A percentile compares a stretch with the other conserved stretches of the same genome.
phyloP scores from a whole-genome alignment of 2,888 invertebrate species.

The Aleiodes alternator region DNA sequence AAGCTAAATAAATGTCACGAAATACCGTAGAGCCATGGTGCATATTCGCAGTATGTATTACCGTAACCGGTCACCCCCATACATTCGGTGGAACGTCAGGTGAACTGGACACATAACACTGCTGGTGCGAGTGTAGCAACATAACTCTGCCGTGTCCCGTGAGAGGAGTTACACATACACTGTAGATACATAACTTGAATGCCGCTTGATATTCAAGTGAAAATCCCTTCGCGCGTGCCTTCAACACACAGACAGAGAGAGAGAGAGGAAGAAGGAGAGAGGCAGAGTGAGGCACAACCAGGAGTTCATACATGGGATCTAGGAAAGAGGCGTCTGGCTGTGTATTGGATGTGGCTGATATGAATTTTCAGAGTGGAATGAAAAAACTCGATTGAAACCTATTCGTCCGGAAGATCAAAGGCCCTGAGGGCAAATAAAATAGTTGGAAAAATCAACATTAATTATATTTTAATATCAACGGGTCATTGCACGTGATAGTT shows the following conservation, averaged over 20 bases:
- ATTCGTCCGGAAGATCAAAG: slow-evolving; percentile 30
- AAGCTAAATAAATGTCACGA: slow-evolving; percentile 38
- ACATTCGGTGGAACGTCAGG: slow-evolving; percentile 50
- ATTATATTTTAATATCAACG: slow-evolving; percentile 13
- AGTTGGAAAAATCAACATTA: slow-evolving; percentile 4
- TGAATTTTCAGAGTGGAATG: slow-evolving; percentile 9
- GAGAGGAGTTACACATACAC: slow-evolving; percentile 32
- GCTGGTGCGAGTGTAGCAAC: slow-evolving; percentile 47
- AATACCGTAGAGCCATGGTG: slow-evolving; percentile 33
- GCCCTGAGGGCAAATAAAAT: slow-evolving; percentile 2
- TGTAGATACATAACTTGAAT: slow-evolving; percentile 27
- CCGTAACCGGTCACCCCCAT: slow-evolving; percentile 42
- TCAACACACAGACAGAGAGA: neutral
- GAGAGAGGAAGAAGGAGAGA: no score
- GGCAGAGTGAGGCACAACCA: no score
- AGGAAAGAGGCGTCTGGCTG: no score
- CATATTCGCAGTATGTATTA: slow-evolving; percentile 31
- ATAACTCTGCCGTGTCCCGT: slow-evolving; percentile 47
- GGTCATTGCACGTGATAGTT: slow-evolving; percentile 2
- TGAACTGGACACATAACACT: slow-evolving; percentile 50
- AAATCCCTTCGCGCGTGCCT: slow-evolving; percentile 35
- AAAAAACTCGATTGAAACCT: slow-evolving; percentile 5
- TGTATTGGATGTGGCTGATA: neutral
- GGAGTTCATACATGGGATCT: no score
- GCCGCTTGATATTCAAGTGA: slow-evolving; percentile 39